Percentiles rank a stretch among this genome's conserved stretches.
Evolutionary conservation across 1,140 invertebrate genomes (phyloP).

Genomic region (Macrobrachium rosenbergii): DNA sequence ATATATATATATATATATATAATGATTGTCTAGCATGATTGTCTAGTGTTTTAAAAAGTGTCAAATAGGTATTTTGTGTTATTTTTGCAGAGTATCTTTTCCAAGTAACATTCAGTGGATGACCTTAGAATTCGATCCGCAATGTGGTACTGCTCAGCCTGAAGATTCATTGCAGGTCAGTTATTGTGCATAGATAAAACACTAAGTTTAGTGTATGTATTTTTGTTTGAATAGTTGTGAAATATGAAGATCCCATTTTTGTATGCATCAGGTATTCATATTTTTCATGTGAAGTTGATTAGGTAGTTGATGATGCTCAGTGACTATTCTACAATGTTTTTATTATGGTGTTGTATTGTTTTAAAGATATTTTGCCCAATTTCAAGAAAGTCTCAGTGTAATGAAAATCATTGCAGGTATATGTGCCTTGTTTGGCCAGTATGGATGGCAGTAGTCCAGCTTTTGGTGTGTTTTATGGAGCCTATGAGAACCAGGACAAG

Average conservation of each 20-base stretch:
- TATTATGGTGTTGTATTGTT: neutral
- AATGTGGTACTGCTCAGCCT: slow-evolving; percentile 91
- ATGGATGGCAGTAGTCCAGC: slow-evolving; percentile 20
- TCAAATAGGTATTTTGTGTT: slow-evolving; percentile 27
- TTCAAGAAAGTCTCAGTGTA: neutral
- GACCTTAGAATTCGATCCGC: slow-evolving; percentile 91
- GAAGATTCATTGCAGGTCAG: slow-evolving; percentile 88
- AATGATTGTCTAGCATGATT: too few relatives aligned
- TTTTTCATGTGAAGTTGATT: too few relatives aligned
- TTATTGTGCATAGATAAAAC: neutral
- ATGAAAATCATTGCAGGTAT: slow-evolving; percentile 14
- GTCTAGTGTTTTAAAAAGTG: too few relatives aligned
- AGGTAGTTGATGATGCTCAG: too few relatives aligned
- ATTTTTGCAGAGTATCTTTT: slow-evolving; percentile 82
- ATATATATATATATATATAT: too few relatives aligned
- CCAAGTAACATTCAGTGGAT: slow-evolving; percentile 91
- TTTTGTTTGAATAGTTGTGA: too few relatives aligned
- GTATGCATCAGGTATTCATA: too few relatives aligned
- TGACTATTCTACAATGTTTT: neutral
- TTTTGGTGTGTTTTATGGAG: neutral
- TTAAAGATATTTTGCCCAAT: too few relatives aligned
- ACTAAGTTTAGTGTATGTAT: too few relatives aligned
- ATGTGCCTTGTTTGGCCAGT: slow-evolving; percentile 33
- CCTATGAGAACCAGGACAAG: slow-evolving; percentile 41
- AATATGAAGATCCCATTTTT: too few relatives aligned